phyloP scores from a whole-genome alignment of 2,113 vertebrate species.

The Alligator sinensis region DNA sequence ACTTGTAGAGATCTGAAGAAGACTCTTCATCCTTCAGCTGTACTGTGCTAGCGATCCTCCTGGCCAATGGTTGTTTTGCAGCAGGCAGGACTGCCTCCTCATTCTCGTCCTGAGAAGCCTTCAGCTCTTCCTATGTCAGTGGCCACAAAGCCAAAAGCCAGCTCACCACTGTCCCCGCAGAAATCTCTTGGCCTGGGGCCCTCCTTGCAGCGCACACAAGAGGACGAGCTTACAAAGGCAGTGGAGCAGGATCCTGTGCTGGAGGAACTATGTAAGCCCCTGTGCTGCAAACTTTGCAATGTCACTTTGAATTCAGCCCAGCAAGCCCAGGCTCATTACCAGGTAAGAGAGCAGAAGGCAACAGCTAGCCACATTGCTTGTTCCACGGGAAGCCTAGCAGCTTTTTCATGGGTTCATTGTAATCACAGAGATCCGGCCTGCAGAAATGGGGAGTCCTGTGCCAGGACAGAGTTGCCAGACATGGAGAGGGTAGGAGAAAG shows the following conservation, averaged over 20 bases:
- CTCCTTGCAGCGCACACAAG: conserved; percentile 83
- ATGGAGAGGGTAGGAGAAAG: background rate
- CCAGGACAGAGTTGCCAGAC: background rate
- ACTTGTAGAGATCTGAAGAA: conserved; percentile 78
- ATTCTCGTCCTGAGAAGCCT: conserved; percentile 65
- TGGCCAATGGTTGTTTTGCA: conserved; percentile 90
- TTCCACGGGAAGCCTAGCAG: background rate
- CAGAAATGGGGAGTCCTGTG: background rate
- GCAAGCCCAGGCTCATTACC: conserved; percentile 98
- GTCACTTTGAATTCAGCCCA: conserved; percentile 97
- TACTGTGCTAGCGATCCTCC: conserved; percentile 83
- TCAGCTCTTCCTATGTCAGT: conserved; percentile 84
- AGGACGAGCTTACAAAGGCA: conserved; percentile 84
- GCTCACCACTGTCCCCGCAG: conserved; percentile 76
- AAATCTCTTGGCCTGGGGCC: conserved; percentile 80
- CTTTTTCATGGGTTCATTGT: background rate
- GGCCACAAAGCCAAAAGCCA: conserved; percentile 79
- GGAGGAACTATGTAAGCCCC: conserved; percentile 96
- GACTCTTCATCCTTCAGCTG: conserved; percentile 71
- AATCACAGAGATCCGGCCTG: background rate
- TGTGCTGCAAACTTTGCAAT: conserved; percentile 98
- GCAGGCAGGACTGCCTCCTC: conserved; percentile 79
- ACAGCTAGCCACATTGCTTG: background rate
- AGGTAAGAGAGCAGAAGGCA: conserved; percentile 80
- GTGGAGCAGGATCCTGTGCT: conserved; percentile 89